Evolutionary conservation across 1,140 invertebrate species (phyloP).

Genomic region (Amyelois transitella): DNA sequence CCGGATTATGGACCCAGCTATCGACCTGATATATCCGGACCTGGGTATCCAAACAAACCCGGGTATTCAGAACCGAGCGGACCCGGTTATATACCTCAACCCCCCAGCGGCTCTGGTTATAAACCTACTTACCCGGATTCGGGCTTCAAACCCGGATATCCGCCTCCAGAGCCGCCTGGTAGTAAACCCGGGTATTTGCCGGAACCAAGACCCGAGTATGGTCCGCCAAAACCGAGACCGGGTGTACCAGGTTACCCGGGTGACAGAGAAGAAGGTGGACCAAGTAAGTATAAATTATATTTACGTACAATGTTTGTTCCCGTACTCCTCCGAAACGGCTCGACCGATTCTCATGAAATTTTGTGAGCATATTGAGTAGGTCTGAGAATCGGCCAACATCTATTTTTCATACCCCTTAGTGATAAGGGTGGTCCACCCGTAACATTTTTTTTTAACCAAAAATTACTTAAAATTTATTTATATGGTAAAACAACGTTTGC

Average conservation of each 20-base stretch:
- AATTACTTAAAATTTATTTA: no score
- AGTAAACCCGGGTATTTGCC: conserved; percentile 19
- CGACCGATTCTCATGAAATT: no score
- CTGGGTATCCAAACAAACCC: conserved; percentile 15
- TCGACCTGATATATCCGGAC: conserved; percentile 7
- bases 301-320: no score
- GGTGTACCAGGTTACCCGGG: conserved; percentile 24
- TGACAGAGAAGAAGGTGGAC: conserved; percentile 27
- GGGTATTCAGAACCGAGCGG: conserved; percentile 10
- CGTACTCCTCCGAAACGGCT: no score
- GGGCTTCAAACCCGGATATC: conserved; percentile 16
- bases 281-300: conserved; percentile 32
- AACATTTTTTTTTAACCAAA: no score
- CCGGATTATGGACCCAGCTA: not conserved
- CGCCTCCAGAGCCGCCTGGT: conserved; percentile 9
- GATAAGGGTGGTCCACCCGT: no score
- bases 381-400: no score
- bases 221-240: conserved; percentile 7
- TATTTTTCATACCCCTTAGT: no score
- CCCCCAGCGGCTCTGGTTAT: conserved; percentile 11
- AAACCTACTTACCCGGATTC: conserved; percentile 23
- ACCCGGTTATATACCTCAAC: not conserved
- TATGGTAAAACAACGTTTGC: no score
- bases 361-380: no score
- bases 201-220: conserved; percentile 10